Conservation (phyloP, 2,797 vertebrate species). For the Gouania willdenowi region DNA sequence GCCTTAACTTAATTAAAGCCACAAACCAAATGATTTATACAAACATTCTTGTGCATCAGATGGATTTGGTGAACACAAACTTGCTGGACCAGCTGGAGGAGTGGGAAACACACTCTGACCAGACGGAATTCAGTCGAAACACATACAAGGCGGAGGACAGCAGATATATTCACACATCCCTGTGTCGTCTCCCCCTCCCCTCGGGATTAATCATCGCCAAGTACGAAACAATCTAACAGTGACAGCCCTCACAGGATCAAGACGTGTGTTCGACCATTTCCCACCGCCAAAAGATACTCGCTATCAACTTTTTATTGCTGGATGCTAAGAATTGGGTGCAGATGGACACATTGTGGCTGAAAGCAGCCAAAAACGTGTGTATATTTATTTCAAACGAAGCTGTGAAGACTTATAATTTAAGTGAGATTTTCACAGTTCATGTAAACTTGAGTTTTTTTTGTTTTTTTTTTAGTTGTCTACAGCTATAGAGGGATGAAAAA, state of each 20-base stretch:
- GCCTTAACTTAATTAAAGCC: too few species aligned
- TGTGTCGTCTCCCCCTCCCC: conserved; percentile 10
- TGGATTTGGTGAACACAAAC: conserved; percentile 49
- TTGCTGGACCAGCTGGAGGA: conserved; percentile 50
- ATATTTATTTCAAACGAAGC: conserved; percentile 64
- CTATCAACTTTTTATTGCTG: conserved; percentile 47
- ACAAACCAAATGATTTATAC: too few species aligned
- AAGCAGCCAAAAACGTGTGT: conserved; percentile 54
- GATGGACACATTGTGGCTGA: conserved; percentile 58
- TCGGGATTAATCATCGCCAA: conserved; percentile 33
- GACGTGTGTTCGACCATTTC: conserved; percentile 31
- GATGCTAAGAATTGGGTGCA: conserved; percentile 57
- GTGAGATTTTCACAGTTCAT: conserved; percentile 70
- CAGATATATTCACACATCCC: conserved; percentile 22
- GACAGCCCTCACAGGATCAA: conserved; percentile 32
- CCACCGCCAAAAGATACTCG: conserved; percentile 41
- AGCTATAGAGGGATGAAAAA: conserved; percentile 42
- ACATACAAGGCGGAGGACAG: conserved; percentile 20
- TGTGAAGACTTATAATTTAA: conserved; percentile 65
- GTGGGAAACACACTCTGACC: conserved; percentile 47
- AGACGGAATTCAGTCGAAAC: conserved; percentile 58
- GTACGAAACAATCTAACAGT: conserved; percentile 17
- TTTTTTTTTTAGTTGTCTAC: conserved; percentile 40
- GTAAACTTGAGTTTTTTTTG: conserved; percentile 47
- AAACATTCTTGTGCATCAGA: conserved; percentile 36